Base-by-base conservation (phyloP, 2,888 invertebrate genomes). In the Monopis laevigella region DNA sequence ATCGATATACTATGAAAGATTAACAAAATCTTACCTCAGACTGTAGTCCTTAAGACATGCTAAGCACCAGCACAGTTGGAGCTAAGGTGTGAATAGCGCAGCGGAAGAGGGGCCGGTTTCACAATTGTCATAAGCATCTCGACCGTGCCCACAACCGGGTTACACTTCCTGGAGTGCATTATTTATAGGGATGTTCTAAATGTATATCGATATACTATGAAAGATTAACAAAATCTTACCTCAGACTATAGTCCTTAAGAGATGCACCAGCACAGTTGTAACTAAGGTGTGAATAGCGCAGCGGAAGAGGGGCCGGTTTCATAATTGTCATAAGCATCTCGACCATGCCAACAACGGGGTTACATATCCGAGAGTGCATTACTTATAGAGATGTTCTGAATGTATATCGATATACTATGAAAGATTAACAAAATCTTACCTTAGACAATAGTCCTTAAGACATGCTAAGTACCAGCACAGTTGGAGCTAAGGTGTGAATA, bases 141-240 rank as follows among this genome's bases (percentile, higher is more conserved):
- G 6, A 16, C n/a, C 19, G 21, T 21, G 6, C 21, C 36, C 36
- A 36, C 36, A 36, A 36, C 36, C 21, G 36, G 21, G 36, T 36
- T 36, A 36, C 21, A 36, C 36, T 36, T 36, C 36, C 36, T 19
- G 19, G 36, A 36, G 36, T 36, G 36, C 36, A 36, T 21, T 36
- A 21, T 12, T 21, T 36, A 19, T 36, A 36, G 36, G 19, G 36
- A 11, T 36, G 36, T 36, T 17, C 2, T 17, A 32, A 32, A 17
- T 32, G 17, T n/a, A 10, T 17, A 32, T 3, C 17, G 17, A 32
- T 32, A 32, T 30, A 29, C 14, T 29, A 29, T 13, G 3, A 29
- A 6, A n/a, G n/a, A n/a, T n/a, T n/a, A n/a, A n/a, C n/a, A n/a
- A n/a, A n/a, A n/a, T n/a, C n/a, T n/a, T n/a, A n/a, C n/a, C n/a